Evolutionary conservation across 2,888 invertebrate species (phyloP).

Genomic region (Stenichneumon culpator): DNA sequence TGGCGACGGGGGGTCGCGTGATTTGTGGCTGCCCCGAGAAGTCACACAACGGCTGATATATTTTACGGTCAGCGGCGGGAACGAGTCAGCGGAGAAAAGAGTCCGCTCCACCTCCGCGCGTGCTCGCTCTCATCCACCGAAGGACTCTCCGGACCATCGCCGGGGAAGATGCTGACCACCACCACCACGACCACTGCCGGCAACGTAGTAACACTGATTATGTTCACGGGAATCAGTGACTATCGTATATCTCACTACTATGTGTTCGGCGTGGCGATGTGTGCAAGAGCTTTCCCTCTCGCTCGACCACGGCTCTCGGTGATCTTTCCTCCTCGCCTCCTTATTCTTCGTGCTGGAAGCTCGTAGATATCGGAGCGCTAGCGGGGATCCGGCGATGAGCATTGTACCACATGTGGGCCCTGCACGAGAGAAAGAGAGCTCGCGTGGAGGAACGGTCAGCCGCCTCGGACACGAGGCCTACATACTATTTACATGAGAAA

Average conservation of each 20-base stretch:
- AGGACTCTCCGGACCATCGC: conserved; percentile 1
- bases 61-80: conserved; percentile 83
- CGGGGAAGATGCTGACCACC: conserved; percentile 20
- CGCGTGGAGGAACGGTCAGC: conserved; percentile 77
- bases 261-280: neutral
- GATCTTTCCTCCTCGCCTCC: conserved; percentile 49
- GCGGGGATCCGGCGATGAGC: conserved; percentile 75
- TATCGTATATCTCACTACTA: conserved; percentile 23
- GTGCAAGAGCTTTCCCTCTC: neutral
- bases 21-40: conserved; percentile 85
- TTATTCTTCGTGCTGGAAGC: conserved; percentile 65
- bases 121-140: conserved; percentile 44
- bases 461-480: conserved; percentile 83
- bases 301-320: neutral
- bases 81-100: conserved; percentile 67
- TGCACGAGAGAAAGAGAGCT: conserved; percentile 56
- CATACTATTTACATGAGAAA: conserved; percentile 85
- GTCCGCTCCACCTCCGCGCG: conserved; percentile 71
- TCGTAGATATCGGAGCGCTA: conserved; percentile 53
- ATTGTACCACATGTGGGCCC: conserved; percentile 79
- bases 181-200: conserved; percentile 26
- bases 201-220: conserved; percentile 41
- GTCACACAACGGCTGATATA: conserved; percentile 85
- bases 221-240: conserved; percentile 41
- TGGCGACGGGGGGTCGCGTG: conserved; percentile 84